phyloP scores from a whole-genome alignment of 64 coral and sea anemone genomes.

The Pachyseris speciosa region DNA sequence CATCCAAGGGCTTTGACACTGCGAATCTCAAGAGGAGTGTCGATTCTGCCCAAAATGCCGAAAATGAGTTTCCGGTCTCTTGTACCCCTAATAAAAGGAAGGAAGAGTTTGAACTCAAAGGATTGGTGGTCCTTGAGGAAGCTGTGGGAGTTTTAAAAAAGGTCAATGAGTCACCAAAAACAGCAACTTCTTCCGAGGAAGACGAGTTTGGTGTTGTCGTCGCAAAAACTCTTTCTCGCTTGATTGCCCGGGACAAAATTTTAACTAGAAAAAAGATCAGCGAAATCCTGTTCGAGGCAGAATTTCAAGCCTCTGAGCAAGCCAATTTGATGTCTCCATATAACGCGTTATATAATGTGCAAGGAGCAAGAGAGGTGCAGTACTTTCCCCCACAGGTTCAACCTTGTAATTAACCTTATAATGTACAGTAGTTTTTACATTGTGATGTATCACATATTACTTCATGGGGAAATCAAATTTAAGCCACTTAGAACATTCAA shows the following conservation, averaged over 20 bases:
- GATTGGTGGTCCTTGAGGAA: constrained; percentile 3
- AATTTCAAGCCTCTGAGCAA: constrained; percentile 40
- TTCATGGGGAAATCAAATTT: too few species aligned
- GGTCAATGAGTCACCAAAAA: constrained; percentile 10
- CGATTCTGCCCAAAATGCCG: too few species aligned
- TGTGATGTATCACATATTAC: too few species aligned
- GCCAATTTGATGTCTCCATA: background rate
- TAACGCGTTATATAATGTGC: constrained; percentile 17
- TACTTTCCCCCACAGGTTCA: background rate
- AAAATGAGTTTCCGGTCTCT: background rate
- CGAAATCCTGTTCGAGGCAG: constrained; percentile 46
- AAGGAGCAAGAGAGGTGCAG: background rate
- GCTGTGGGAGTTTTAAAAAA: constrained; percentile 40
- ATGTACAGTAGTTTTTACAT: too few species aligned
- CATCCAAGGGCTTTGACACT: background rate
- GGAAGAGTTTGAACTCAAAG: background rate
- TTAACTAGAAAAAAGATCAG: background rate
- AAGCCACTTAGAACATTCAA: too few species aligned
- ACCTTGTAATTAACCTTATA: constrained; percentile 9
- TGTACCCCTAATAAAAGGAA: constrained; percentile 1
- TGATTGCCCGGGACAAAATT: background rate
- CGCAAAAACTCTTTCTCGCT: background rate
- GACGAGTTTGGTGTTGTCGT: background rate
- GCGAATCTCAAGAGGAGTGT: background rate
- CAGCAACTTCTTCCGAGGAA: background rate